Base-by-base conservation (phyloP, 2,797 vertebrate species). In the Coranthus polyacanthus region DNA sequence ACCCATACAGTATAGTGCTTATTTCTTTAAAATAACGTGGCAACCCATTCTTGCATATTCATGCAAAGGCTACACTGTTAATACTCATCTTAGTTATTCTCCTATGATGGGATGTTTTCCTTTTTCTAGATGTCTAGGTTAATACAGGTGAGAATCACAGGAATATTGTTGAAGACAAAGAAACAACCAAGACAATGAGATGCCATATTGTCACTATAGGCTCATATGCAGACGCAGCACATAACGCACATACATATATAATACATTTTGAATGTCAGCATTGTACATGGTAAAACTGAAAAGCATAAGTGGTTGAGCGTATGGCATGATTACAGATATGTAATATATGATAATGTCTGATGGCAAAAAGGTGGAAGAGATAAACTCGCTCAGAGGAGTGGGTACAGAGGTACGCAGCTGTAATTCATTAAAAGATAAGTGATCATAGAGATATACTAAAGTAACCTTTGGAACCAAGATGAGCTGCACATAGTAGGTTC, bases 381-480 rank as follows among this genome's bases (percentile, higher is more conserved):
- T 79, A 59, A 78, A 82, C 42, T n/a, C 75, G 72, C 49, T 72
- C 68, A 57, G 64, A 64, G 54, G 36, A 66, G 60, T 58, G 22
- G 36, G 34, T 68, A 39, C 52, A 41, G 42, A 57, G 57, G 50
- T 70, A 63, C 62, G 59, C 29, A 45, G 68, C 57, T 81, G 43
- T 81, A 78, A 83, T 84, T 84, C 75, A 83, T 84, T 84, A 83
- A 88, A 87, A 84, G 61, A 83, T 81, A 84, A 79, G 59, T 60
- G 55, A 79, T 77, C 16, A 15, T 38, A 36, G 56, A 50, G 41
- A 82, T 74, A 63, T 44, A 54, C 64, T 43, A 56, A 41, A 50
- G 53, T 70, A 76, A 79, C 63, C 63, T 73, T 61, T 70, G 45
- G 58, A 78, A 77, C 81, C 49, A 29, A 57, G 71, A 78, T 58